Evolutionary conservation across 2,797 vertebrate species (phyloP).

Genomic region (Uromys caudimaculatus): DNA sequence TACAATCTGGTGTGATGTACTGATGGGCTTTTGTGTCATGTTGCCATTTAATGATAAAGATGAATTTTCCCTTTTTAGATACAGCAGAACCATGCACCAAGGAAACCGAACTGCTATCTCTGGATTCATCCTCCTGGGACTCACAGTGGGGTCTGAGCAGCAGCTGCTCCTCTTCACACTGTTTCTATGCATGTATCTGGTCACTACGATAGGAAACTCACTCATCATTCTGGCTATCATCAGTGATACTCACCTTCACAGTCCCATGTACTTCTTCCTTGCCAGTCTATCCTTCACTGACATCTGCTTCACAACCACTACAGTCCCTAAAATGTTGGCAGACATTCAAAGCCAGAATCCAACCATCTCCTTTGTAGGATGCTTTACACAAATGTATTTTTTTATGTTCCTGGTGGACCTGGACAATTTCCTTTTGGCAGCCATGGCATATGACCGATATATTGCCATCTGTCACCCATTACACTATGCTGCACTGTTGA

Average conservation of each 20-base stretch:
- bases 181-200: conserved; percentile 65
- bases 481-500: conserved; percentile 51
- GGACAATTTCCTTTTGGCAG: conserved; percentile 70
- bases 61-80: conserved; percentile 47
- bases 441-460: conserved; percentile 56
- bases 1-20: not conserved
- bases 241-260: conserved; percentile 55
- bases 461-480: conserved; percentile 72
- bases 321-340: conserved; percentile 64
- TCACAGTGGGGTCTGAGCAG: conserved; percentile 17
- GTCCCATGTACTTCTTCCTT: conserved; percentile 71
- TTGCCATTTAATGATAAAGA: conserved; percentile 51
- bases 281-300: conserved; percentile 67
- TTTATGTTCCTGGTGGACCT: conserved; percentile 65
- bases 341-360: conserved; percentile 36
- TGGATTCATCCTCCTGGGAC: conserved; percentile 69
- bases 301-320: conserved; percentile 68
- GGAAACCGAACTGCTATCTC: conserved; percentile 58
- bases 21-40: conserved; percentile 27
- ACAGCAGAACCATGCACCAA: conserved; percentile 44
- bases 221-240: conserved; percentile 67
- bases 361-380: conserved; percentile 63
- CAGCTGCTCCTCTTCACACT: conserved; percentile 43
- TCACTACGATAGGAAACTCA: conserved; percentile 66
- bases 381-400: conserved; percentile 73